Conservation (phyloP, 2,888 invertebrate genomes). For the Dynastes maya region DNA sequence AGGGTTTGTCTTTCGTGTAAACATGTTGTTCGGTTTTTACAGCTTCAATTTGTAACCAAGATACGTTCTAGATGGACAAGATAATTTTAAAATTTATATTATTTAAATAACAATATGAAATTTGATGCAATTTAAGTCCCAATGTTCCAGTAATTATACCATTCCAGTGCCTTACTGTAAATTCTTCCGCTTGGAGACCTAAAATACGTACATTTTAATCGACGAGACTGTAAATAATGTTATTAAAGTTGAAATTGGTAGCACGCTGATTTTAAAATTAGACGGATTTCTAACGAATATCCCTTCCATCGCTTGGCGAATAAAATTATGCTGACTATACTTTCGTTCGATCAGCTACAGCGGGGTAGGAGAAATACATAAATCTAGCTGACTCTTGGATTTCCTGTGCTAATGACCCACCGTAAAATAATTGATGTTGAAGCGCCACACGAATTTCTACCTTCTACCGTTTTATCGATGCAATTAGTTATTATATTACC, state of each 20-base stretch:
- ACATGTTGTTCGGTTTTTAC: too few species aligned
- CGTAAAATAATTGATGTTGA: constrained; percentile 9
- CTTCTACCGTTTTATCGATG: background rate
- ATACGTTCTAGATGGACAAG: too few species aligned
- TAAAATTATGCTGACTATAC: constrained; percentile 27
- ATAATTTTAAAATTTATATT: too few species aligned
- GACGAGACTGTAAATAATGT: background rate
- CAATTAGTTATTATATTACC: background rate
- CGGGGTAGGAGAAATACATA: background rate
- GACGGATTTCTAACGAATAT: background rate
- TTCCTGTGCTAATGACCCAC: constrained; percentile 1
- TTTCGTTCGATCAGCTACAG: constrained; percentile 7
- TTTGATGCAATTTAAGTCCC: too few species aligned
- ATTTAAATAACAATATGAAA: too few species aligned
- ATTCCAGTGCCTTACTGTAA: too few species aligned
- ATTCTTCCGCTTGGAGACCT: too few species aligned
- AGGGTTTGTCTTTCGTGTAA: too few species aligned
- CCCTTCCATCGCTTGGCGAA: background rate
- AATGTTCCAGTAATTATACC: too few species aligned
- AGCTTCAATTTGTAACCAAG: too few species aligned
- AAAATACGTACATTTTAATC: background rate
- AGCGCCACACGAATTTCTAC: background rate
- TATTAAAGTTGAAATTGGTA: background rate
- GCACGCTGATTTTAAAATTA: background rate
- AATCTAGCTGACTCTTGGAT: constrained; percentile 26